Percentiles rank a stretch among this genome's conserved stretches.
These are phyloP conservation scores for Psettodes erumei DNA, from an alignment of 2,113 vertebrate genomes.

Conservation along the genomic window DNA sequence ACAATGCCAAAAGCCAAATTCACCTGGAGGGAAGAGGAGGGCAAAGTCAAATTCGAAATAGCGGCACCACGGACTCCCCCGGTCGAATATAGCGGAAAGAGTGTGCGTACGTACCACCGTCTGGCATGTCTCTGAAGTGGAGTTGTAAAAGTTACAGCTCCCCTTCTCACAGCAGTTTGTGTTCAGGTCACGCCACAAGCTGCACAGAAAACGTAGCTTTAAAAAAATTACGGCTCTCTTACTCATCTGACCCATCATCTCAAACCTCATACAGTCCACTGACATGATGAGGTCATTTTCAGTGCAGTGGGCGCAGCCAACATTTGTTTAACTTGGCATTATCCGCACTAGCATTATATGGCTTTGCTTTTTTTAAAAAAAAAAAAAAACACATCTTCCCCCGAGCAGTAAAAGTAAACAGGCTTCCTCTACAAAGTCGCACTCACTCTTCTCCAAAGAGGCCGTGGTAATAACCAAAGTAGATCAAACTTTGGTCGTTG, in stretches of 20 bases:
- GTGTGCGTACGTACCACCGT: constrained; percentile 45
- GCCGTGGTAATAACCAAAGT: constrained; percentile 85
- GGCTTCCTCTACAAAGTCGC: not conserved
- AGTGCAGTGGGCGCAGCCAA: not conserved
- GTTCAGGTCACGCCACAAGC: constrained; percentile 83
- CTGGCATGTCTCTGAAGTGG: constrained; percentile 61
- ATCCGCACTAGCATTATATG: not conserved
- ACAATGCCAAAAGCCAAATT: constrained; percentile 70
- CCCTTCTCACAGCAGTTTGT: constrained; percentile 78
- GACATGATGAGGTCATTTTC: not conserved
- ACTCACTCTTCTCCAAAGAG: constrained; percentile 85
- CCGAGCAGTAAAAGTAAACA: not conserved
- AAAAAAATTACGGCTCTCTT: no score
- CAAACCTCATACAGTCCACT: no score
- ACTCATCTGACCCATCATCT: no score
- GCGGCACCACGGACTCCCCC: not conserved
- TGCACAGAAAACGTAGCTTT: constrained; percentile 45
- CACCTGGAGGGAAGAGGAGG: constrained; percentile 60
- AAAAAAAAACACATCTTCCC: no score
- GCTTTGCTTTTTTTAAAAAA: not conserved
- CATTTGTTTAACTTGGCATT: not conserved
- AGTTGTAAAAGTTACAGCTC: constrained; percentile 80
- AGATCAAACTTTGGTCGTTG: constrained; percentile 82
- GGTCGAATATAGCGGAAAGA: not conserved
- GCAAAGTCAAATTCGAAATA: not conserved